A percentile compares a stretch with the other conserved stretches of the same genome.
These are phyloP conservation scores for Anser brachyrhynchus DNA, from an alignment of 2,113 vertebrate genomes.

Conservation along the genomic window DNA sequence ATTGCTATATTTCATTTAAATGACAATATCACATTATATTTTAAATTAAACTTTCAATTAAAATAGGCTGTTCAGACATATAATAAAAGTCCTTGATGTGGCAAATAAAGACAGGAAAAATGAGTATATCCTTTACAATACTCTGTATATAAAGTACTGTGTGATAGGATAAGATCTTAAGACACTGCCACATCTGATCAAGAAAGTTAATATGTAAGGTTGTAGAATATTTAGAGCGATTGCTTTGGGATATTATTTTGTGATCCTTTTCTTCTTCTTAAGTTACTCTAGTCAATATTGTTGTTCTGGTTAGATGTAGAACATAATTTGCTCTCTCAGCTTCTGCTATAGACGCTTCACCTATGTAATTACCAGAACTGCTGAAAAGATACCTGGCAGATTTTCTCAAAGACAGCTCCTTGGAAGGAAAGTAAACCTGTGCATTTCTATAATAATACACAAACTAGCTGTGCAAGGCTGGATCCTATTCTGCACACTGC, in stretches of 20 bases:
- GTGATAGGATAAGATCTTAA: background rate
- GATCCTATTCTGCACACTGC: background rate
- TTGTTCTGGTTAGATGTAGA: background rate
- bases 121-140: background rate
- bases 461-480: background rate
- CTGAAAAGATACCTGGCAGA: background rate
- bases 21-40: slow-evolving; percentile 10
- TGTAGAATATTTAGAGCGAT: background rate
- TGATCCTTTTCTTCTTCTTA: background rate
- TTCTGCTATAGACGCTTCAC: background rate
- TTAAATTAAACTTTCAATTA: slow-evolving; percentile 34
- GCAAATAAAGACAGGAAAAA: background rate
- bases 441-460: background rate
- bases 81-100: background rate
- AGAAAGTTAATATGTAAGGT: background rate
- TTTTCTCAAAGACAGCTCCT: background rate
- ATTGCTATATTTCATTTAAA: slow-evolving; percentile 34
- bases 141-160: background rate
- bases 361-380: background rate
- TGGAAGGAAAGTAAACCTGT: background rate
- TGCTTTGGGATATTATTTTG: background rate
- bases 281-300: background rate
- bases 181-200: background rate
- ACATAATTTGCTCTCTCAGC: background rate
- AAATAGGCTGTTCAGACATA: background rate